Evolutionary conservation across 2,888 invertebrate genomes (phyloP).

Genomic region (Agonopterix heracliana): DNA sequence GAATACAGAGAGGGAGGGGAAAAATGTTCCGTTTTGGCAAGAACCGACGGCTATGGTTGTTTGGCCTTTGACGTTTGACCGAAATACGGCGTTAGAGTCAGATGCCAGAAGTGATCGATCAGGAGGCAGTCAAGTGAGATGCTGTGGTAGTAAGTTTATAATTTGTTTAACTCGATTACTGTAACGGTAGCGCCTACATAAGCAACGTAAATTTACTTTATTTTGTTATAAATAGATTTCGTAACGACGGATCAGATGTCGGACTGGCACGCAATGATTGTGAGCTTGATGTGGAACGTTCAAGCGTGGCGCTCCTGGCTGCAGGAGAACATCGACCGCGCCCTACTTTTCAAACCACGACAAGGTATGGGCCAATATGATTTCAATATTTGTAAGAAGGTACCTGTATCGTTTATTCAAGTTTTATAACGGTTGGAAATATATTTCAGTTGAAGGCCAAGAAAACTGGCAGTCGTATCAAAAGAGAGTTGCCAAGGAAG

Average conservation of each 20-base stretch:
- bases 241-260: constrained; percentile 52
- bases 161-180: too few species aligned
- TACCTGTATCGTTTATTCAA: too few species aligned
- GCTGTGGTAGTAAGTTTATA: too few species aligned
- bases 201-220: neutral
- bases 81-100: too few species aligned
- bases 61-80: too few species aligned
- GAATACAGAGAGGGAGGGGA: constrained; percentile 8
- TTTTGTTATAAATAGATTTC: constrained; percentile 28
- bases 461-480: constrained; percentile 45
- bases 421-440: neutral
- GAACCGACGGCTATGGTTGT: constrained; percentile 26
- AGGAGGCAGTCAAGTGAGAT: too few species aligned
- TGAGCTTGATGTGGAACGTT: constrained; percentile 62
- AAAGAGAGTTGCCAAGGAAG: constrained; percentile 45
- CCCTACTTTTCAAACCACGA: constrained; percentile 26
- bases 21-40: constrained; percentile 19
- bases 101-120: constrained; percentile 5
- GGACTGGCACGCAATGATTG: constrained; percentile 64
- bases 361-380: neutral
- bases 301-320: constrained; percentile 66
- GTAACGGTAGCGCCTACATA: neutral
- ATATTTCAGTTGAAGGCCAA: constrained; percentile 22
- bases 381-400: too few species aligned
- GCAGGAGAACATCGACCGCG: constrained; percentile 49